Evolutionary conservation across 2,113 vertebrate genomes (phyloP), one percentile per base, ranked within the genome.

Genomic region (Acrocephalus kingi): DNA sequence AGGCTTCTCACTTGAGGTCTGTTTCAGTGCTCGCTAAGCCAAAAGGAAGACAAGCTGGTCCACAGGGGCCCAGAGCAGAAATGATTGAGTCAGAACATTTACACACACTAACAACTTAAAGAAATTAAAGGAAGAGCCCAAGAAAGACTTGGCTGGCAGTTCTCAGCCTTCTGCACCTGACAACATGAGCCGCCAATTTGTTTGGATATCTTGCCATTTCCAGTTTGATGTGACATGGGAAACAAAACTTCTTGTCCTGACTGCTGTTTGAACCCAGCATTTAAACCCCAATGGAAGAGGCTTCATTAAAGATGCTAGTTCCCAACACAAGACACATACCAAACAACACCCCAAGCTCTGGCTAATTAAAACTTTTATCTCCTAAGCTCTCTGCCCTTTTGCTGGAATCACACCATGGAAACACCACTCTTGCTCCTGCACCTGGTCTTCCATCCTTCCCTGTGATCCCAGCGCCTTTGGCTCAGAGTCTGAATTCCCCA

Each of bases 131-230:
- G 39, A 93, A 81, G 46, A 93, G 20, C 73, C 77, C 48, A 81
- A 68, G 46, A 74, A 90, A 88, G 19, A 6, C 64, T 45, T 78
- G 56, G 33, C 52, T 95, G 77, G 76, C 27, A 73, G 56, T 87
- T 84, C 64, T 78, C 76, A 92, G 52, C 24, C 24, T 78, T 74
- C 83, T 94, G 90, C 96, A 97, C 85, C 95, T 95, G 92, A 86
- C 72, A 86, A 15, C 10, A 10, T 10, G 37, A 90, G 61, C 27
- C 0, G 33, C 89, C 93, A 94, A 67, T 25, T 75, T 9, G 3
- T 84, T 78, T 88, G 68, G 59, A 58, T 89, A 62, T 78, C 63
- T 92, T 81, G 68, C 76, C 52, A 48, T 89, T 92, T 87, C 68
- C 73, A 90, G 92, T 84, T 94, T 86, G 82, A 88, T 78, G 51